Evolutionary conservation across 2,113 vertebrate genomes (phyloP).

Genomic region (Psittacus erithacus): DNA sequence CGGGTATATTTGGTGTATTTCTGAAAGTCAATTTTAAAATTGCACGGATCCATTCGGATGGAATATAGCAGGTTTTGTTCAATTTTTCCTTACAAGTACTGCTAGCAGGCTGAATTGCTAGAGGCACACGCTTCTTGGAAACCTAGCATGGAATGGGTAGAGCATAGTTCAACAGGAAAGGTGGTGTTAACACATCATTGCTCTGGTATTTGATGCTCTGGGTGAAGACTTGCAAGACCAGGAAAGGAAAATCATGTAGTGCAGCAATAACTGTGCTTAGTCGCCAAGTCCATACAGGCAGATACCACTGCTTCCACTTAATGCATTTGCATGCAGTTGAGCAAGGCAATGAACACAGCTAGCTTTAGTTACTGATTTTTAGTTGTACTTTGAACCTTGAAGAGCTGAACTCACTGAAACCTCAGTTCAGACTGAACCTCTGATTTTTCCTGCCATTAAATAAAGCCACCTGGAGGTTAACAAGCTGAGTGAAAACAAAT

Average conservation of each 20-base stretch:
- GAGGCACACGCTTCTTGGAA: background rate
- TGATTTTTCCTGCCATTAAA: background rate
- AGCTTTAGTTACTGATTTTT: background rate
- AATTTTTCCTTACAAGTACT: background rate
- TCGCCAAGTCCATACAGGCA: background rate
- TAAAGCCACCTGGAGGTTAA: background rate
- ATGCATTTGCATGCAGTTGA: background rate
- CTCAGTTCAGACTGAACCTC: background rate
- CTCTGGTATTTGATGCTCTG: constrained; percentile 33
- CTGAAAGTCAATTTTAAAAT: constrained; percentile 7
- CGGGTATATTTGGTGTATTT: background rate
- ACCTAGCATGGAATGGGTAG: background rate
- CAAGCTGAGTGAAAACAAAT: background rate
- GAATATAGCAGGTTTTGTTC: background rate
- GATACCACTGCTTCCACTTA: background rate
- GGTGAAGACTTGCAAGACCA: background rate
- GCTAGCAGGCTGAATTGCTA: background rate
- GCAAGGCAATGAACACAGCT: background rate
- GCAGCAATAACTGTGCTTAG: constrained; percentile 8
- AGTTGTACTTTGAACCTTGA: background rate
- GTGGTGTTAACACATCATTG: background rate
- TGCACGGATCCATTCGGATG: background rate
- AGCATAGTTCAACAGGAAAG: constrained; percentile 30
- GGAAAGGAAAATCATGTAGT: background rate
- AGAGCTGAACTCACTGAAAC: background rate